Base-by-base conservation (phyloP, 2,888 invertebrate genomes). In the Diadegma fenestrale region DNA sequence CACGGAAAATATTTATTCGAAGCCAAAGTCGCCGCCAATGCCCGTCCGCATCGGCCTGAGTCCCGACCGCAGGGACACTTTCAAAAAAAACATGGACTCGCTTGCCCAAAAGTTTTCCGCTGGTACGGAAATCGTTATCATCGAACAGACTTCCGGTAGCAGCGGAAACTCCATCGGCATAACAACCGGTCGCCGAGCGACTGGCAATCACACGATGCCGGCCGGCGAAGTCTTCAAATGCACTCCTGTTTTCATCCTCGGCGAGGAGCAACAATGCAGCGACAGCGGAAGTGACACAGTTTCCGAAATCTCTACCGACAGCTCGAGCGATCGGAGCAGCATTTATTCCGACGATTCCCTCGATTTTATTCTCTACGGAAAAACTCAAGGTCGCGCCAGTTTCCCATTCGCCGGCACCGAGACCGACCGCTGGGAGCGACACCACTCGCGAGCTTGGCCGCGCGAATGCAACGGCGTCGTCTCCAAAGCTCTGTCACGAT, bases 291-390 rank as follows among this genome's bases (percentile, higher is more conserved):
- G 94, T 85, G 94, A 94, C 87, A 94, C 94, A 1, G 93, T 95
- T 5, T 94, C 94, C 30, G 95, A 95, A 88, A 94, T 95, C 88
- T 95, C 95, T 17, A 94, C 94, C n/a, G 95, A 95, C 88, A 94
- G 95, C 37, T 94, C 94, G 73, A 94, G 94, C 88, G 95, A 95
- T 87, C 93, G 95, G 6, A 95, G 94, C 76, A 94, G 94, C 88
- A 94, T 95, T 76, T 94, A 95, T 77, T 95, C 95, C 30, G 95
- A 95, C 87, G 95, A 95, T 79, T 94, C 94, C 2, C 88, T 94
- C 26, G 94, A 94, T 80, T 94, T 94, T 82, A 94, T 93, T n/a
- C 88, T 94, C 14, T 94, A 94, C 80, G 92, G 94, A 0, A 94
- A 94, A 81, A 92, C 89, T 14, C 93, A 94, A 54, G 91, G 92